These are phyloP conservation scores for Dynastes hyllus DNA, from an alignment of 2,888 invertebrate species.

Conservation along the genomic window DNA sequence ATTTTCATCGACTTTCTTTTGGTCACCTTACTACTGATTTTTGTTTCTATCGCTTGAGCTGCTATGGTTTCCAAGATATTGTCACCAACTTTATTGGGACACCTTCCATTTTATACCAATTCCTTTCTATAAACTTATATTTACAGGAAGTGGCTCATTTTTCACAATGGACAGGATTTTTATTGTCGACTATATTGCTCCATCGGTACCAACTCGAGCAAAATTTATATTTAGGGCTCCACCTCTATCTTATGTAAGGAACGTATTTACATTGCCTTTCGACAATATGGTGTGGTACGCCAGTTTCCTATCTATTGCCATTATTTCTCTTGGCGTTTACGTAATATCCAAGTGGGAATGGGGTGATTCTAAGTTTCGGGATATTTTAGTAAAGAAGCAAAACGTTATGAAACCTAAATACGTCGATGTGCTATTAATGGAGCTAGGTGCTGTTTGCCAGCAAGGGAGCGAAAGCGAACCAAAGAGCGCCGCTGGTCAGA, in stretches of 20 bases:
- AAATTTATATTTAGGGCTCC: conserved; percentile 80
- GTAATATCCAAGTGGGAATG: conserved; percentile 65
- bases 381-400: conserved; percentile 22
- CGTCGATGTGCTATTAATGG: conserved; percentile 66
- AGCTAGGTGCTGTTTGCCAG: conserved; percentile 71
- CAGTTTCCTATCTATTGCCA: conserved; percentile 65
- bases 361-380: conserved; percentile 59
- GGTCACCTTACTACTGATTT: too few relatives aligned
- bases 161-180: conserved; percentile 65
- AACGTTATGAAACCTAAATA: conserved; percentile 58
- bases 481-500: conserved; percentile 70
- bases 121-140: too few relatives aligned
- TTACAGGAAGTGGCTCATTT: conserved; percentile 69
- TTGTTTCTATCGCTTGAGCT: too few relatives aligned
- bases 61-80: neutral
- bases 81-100: neutral
- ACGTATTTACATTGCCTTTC: conserved; percentile 80
- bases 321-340: conserved; percentile 60
- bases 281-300: conserved; percentile 78
- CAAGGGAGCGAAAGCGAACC: conserved; percentile 71
- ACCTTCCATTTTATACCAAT: too few relatives aligned
- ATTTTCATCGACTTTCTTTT: too few relatives aligned
- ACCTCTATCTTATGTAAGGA: conserved; percentile 77
- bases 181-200: conserved; percentile 74
- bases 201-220: conserved; percentile 73